Conservation (phyloP, 2,888 invertebrate genomes). For the Chrysina gloriosa region DNA sequence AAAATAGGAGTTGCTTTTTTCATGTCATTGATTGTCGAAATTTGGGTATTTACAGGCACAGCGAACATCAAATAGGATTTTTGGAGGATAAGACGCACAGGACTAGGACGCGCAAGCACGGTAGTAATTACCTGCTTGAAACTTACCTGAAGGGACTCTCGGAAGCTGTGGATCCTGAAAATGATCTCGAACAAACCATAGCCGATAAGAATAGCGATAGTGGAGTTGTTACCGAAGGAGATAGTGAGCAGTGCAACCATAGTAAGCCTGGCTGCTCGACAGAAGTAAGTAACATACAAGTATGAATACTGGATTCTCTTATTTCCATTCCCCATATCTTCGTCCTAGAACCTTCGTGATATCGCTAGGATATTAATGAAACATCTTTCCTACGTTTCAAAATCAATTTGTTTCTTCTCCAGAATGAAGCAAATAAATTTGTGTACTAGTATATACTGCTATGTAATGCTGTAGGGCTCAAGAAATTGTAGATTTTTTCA, state of each 20-base stretch:
- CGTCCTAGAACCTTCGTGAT: no score
- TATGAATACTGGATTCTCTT: no score
- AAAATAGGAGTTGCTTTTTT: no score
- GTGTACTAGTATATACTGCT: no score
- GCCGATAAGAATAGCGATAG: constrained; percentile 78
- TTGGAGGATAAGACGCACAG: constrained; percentile 83
- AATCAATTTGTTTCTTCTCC: no score
- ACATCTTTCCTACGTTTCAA: no score
- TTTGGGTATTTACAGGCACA: constrained; percentile 56
- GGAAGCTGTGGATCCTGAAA: constrained; percentile 63
- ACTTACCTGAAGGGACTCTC: constrained; percentile 76
- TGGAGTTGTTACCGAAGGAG: constrained; percentile 76
- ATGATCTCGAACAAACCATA: constrained; percentile 60
- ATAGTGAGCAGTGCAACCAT: constrained; percentile 65
- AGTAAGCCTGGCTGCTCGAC: constrained; percentile 57
- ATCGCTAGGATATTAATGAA: no score
- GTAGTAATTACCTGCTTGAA: constrained; percentile 83
- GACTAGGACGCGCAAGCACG: constrained; percentile 78
- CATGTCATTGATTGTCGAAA: no score
- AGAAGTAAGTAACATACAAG: constrained; percentile 52
- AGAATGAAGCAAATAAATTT: no score
- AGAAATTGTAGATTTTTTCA: no score
- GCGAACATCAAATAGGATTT: constrained; percentile 81
- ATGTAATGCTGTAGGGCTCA: no score
- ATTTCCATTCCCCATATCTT: no score